Percentiles rank a stretch among this genome's conserved stretches.
These are phyloP conservation scores for Camelus bactrianus DNA, from an alignment of 2,113 vertebrate species.

Conservation along the genomic window DNA sequence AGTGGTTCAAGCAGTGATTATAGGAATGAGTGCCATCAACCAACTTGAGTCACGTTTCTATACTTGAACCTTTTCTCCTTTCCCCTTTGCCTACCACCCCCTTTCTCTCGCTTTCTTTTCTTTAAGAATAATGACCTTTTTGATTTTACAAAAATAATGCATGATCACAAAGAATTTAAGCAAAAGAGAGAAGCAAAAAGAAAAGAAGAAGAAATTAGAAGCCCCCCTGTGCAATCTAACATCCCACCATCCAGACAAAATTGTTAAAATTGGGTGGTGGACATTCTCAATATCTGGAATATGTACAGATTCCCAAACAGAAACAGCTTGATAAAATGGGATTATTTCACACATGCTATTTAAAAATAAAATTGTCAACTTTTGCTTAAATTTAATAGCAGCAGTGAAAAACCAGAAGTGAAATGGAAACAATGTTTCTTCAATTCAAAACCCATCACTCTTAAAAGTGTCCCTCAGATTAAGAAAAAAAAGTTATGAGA, in stretches of 20 bases:
- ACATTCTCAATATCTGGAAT: background rate
- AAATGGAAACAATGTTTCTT: background rate
- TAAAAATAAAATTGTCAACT: background rate
- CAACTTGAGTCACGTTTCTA: background rate
- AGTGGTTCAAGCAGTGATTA: background rate
- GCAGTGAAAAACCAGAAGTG: background rate
- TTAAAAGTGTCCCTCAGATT: background rate
- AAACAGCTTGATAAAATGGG: background rate
- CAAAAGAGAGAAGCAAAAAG: background rate
- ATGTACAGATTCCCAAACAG: background rate
- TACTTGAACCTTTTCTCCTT: background rate
- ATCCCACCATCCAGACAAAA: background rate
- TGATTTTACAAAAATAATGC: background rate
- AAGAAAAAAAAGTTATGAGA: background rate
- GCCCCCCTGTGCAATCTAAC: rapidly evolving
- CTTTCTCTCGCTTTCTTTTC: background rate
- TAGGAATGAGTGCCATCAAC: background rate
- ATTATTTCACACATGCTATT: background rate
- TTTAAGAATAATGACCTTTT: background rate
- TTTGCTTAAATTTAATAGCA: background rate
- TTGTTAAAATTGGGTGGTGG: background rate
- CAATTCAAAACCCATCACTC: background rate
- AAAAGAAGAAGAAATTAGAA: background rate
- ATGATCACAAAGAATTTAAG: background rate
- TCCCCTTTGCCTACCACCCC: background rate